Base-by-base conservation (phyloP, 2,888 invertebrate species). In the Cryptophagus acutangulus region DNA sequence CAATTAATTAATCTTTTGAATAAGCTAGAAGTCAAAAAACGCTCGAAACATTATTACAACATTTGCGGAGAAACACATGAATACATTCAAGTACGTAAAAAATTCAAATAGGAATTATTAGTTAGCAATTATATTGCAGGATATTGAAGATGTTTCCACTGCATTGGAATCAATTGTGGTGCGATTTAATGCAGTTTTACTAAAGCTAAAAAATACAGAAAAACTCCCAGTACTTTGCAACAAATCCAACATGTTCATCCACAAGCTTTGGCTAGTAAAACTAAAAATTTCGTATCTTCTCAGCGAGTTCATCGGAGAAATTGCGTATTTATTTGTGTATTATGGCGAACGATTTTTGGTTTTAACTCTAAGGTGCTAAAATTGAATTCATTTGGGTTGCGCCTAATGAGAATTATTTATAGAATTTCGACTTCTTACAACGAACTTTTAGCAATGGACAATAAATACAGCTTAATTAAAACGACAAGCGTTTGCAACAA, bases 401-500 rank as follows among this genome's bases (percentile, higher is more conserved):
- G 33, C 8, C 13, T 13, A 29, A 17, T 35, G n/a, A 16, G 12
- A 36, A 29, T 20, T 9, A 38, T 52, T 73, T 74, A 38, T 67
- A 83, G 83, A 57, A 69, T 84, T 53, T 76, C 82, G 2, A 74
- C 73, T 38, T 72, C 74, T 43, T 81, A 79, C 62, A 83, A 84
- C 55, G 73, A 75, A 42, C 69, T 80, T 29, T 65, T 81, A 33
- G 73, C 75, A 2, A 64, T 81, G 49, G 78, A 81, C 55, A 72
- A 73, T 44, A 78, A 77, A 54, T 67, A 57, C 49, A 72, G 72
- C 24, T 18, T 52, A 18, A 74, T 77, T 40, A 72, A 74, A 1
- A 75, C 75, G 45, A 75, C 76, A 50, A 77, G 76, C 52, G 71
- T 85, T 17, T 85, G 84, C 62, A 83, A 82, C 56, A 88, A 88